Conservation (phyloP, 2,113 vertebrate species). For the Oophaga pumilio region DNA sequence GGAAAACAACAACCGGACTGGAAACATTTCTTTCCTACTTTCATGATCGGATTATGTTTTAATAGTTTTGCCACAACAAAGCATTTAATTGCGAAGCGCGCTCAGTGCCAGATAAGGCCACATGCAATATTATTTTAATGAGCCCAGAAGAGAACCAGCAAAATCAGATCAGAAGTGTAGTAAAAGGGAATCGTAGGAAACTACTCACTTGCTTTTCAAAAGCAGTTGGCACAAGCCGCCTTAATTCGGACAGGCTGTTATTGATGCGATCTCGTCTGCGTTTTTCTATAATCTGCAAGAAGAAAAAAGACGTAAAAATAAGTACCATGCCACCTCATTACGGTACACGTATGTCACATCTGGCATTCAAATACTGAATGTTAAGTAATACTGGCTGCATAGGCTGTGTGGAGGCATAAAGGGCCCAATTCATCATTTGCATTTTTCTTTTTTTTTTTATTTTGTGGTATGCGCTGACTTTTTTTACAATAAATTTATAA, state of each 20-base stretch:
- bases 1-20: slow-evolving; percentile 75
- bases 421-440: too few relatives aligned
- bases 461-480: too few relatives aligned
- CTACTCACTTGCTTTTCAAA: slow-evolving; percentile 93
- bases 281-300: slow-evolving; percentile 92
- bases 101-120: slow-evolving; percentile 74
- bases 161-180: slow-evolving; percentile 70
- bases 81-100: slow-evolving; percentile 76
- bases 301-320: slow-evolving; percentile 32
- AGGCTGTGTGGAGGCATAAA: too few relatives aligned
- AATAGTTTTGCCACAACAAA: slow-evolving; percentile 81
- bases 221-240: slow-evolving; percentile 89
- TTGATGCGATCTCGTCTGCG: slow-evolving; percentile 94
- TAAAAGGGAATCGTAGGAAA: slow-evolving; percentile 44
- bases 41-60: slow-evolving; percentile 77
- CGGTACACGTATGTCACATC: too few relatives aligned
- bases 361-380: too few relatives aligned
- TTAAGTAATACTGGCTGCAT: too few relatives aligned
- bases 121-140: slow-evolving; percentile 76
- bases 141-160: slow-evolving; percentile 71
- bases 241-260: slow-evolving; percentile 90
- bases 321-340: slow-evolving; percentile 4
- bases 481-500: too few relatives aligned
- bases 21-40: slow-evolving; percentile 72
- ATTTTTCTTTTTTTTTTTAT: too few relatives aligned